Evolutionary conservation across 2,888 invertebrate species (phyloP).

Genomic region (Brenthis ino): DNA sequence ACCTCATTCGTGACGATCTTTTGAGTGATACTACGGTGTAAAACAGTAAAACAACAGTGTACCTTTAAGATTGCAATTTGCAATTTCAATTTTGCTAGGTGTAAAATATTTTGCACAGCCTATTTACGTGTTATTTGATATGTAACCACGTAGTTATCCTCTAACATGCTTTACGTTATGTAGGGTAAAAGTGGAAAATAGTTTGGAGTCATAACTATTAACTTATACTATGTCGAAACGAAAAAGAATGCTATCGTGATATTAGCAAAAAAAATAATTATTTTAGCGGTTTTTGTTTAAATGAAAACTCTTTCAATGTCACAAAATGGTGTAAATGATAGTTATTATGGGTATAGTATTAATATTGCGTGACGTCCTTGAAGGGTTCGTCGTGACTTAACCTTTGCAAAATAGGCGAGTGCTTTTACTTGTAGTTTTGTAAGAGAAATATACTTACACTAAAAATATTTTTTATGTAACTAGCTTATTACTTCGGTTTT

Average conservation of each 20-base stretch:
- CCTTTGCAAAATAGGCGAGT: slow-evolving; percentile 1
- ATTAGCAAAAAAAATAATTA: slow-evolving; percentile 22
- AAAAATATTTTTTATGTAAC: too few relatives aligned
- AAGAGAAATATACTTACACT: background rate
- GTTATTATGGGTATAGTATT: slow-evolving; percentile 28
- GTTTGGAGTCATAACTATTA: background rate
- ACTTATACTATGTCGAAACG: background rate
- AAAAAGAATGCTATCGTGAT: slow-evolving; percentile 7
- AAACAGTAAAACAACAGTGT: too few relatives aligned
- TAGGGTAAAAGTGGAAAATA: background rate
- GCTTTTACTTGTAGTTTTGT: background rate
- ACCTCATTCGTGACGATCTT: too few relatives aligned
- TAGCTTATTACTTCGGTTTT: too few relatives aligned
- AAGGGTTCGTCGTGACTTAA: slow-evolving; percentile 1
- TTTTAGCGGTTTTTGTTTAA: slow-evolving; percentile 28
- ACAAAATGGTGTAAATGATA: slow-evolving; percentile 29
- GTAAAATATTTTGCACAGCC: too few relatives aligned
- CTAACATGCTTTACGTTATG: background rate
- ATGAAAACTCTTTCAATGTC: slow-evolving; percentile 32
- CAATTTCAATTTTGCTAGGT: too few relatives aligned
- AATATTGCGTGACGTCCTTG: slow-evolving; percentile 18
- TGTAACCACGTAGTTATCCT: too few relatives aligned
- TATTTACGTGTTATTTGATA: too few relatives aligned
- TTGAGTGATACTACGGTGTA: too few relatives aligned
- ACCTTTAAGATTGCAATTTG: too few relatives aligned